phyloP scores from a whole-genome alignment of 2,797 vertebrate genomes.

The Lepilemur septentrionalis region DNA sequence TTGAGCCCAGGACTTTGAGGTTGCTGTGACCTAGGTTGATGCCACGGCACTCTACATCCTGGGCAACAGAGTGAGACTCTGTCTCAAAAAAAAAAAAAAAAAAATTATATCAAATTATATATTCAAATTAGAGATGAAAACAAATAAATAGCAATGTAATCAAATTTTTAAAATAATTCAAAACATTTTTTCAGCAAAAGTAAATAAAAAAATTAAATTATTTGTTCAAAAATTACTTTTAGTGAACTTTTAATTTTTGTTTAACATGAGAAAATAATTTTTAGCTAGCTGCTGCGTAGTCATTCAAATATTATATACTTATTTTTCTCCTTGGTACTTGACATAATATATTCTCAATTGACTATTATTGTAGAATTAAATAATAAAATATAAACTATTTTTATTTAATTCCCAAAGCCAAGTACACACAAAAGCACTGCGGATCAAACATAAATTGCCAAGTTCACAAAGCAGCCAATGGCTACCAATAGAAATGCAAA shows the following conservation, averaged over 20 bases:
- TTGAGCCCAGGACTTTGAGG: too few species aligned
- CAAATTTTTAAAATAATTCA: neutral
- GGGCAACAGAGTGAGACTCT: too few species aligned
- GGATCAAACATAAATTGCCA: neutral
- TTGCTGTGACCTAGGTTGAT: too few species aligned
- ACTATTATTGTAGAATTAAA: neutral
- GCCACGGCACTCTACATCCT: too few species aligned
- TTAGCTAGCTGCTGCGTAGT: neutral
- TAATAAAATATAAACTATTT: neutral
- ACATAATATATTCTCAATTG: neutral
- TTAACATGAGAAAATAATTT: slow-evolving; percentile 7
- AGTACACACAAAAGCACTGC: neutral
- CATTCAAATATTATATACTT: neutral
- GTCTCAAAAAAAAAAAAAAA: too few species aligned
- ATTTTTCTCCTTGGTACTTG: neutral
- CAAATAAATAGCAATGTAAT: neutral
- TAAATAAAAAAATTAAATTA: slow-evolving; percentile 7
- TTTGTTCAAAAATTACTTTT: neutral
- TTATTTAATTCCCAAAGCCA: neutral
- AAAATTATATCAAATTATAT: neutral
- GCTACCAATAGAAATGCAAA: neutral
- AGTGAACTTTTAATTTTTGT: neutral
- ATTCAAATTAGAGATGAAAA: slow-evolving; percentile 2
- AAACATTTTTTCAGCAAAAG: neutral
- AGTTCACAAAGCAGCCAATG: neutral